Conservation (phyloP, 2,113 vertebrate species). For the Megalops atlanticus region DNA sequence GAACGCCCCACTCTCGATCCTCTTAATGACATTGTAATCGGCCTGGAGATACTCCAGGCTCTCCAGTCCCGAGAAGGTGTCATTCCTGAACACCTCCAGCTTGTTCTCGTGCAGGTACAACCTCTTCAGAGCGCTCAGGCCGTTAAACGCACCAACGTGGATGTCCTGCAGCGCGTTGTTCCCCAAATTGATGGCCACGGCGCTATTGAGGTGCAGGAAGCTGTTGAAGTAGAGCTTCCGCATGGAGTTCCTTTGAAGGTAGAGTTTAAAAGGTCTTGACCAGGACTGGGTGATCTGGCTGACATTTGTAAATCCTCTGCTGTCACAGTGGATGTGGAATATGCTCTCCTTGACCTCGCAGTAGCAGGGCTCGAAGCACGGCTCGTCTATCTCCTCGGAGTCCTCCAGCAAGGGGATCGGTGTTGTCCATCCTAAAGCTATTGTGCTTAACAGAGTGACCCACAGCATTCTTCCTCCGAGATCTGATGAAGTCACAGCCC, state of each 20-base stretch:
- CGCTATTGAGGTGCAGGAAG: conserved; percentile 97
- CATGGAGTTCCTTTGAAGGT: conserved; percentile 97
- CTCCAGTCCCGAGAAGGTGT: conserved; percentile 95
- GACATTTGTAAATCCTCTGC: conserved; percentile 99
- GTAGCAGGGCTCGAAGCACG: conserved; percentile 98
- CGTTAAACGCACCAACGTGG: conserved; percentile 94
- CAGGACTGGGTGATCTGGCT: conserved; percentile 96
- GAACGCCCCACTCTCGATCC: conserved; percentile 96
- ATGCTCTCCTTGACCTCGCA: conserved; percentile 98
- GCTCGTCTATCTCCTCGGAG: conserved; percentile 97
- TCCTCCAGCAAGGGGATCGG: conserved; percentile 97
- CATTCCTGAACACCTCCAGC: conserved; percentile 94
- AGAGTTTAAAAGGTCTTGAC: conserved; percentile 97
- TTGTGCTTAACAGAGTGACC: conserved; percentile 99
- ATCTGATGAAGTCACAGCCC: conserved; percentile 72
- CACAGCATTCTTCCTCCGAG: conserved; percentile 94
- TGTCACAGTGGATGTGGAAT: conserved; percentile 99
- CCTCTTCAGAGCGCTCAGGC: conserved; percentile 90
- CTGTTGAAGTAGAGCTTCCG: conserved; percentile 98
- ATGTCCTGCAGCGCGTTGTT: conserved; percentile 99
- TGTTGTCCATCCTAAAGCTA: conserved; percentile 99
- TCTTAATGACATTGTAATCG: conserved; percentile 98
- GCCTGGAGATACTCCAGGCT: conserved; percentile 98
- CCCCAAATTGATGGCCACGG: conserved; percentile 96
- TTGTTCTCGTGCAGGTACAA: conserved; percentile 99